Conservation (phyloP, 2,888 invertebrate species). For the Drosophila birchii region DNA sequence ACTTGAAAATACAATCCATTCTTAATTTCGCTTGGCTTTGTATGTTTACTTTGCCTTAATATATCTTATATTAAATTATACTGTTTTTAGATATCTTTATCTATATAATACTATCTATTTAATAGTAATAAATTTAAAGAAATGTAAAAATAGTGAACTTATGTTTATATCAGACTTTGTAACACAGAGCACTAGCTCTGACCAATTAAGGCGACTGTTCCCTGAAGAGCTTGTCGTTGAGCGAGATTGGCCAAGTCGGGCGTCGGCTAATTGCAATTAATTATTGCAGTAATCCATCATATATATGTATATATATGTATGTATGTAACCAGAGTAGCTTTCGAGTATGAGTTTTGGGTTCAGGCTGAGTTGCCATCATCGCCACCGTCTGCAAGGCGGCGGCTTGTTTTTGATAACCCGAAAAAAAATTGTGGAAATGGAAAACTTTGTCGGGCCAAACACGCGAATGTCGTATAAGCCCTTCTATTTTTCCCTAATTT, state of each 20-base stretch:
- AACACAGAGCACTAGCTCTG: slow-evolving; percentile 29
- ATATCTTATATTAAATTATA: background rate
- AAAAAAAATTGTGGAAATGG: slow-evolving; percentile 21
- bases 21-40: background rate
- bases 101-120: too few species aligned
- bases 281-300: slow-evolving; percentile 77
- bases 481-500: slow-evolving; percentile 45
- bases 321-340: slow-evolving; percentile 43
- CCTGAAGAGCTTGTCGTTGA: slow-evolving; percentile 23
- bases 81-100: too few species aligned
- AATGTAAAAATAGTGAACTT: background rate
- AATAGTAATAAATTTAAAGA: too few species aligned
- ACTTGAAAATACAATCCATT: background rate
- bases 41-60: background rate
- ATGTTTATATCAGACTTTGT: background rate
- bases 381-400: slow-evolving; percentile 26
- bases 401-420: slow-evolving; percentile 63
- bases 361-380: slow-evolving; percentile 43
- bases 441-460: slow-evolving; percentile 52
- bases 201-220: slow-evolving; percentile 21
- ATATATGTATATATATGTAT: slow-evolving; percentile 41
- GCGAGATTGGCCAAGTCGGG: slow-evolving; percentile 46
- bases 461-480: slow-evolving; percentile 77
- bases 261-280: slow-evolving; percentile 73
- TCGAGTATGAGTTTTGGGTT: slow-evolving; percentile 41